These are phyloP conservation scores for Tillus elongatus DNA, from an alignment of 2,888 invertebrate genomes.

Conservation along the genomic window DNA sequence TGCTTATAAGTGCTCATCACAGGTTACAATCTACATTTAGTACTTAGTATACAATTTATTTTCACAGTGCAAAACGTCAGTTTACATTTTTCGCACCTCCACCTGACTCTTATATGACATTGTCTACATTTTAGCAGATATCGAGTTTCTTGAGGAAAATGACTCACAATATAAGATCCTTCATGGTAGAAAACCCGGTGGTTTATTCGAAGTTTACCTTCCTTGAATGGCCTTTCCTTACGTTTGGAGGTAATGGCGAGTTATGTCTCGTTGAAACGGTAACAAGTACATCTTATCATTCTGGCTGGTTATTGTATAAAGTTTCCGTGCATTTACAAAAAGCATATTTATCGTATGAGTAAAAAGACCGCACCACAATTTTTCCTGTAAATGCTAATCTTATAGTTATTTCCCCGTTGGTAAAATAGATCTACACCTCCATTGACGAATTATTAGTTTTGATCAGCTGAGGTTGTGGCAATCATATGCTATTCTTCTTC, in stretches of 20 bases:
- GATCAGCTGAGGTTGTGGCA: slow-evolving; percentile 16
- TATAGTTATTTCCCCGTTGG: slow-evolving; percentile 15
- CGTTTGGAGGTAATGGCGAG: not conserved
- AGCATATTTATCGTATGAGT: slow-evolving; percentile 6
- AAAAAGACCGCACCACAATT: slow-evolving; percentile 16
- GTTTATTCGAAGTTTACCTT: not conserved
- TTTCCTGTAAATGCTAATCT: no score
- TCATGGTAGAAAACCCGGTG: not conserved
- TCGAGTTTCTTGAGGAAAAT: no score
- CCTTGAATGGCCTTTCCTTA: slow-evolving; percentile 1
- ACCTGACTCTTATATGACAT: no score
- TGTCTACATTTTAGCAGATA: no score
- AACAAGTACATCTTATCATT: not conserved
- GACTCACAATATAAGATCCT: not conserved
- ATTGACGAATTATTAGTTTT: no score
- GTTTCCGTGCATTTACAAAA: slow-evolving; percentile 12
- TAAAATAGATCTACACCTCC: slow-evolving; percentile 17
- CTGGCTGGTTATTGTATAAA: not conserved
- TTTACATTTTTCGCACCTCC: no score
- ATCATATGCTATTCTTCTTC: slow-evolving; percentile 6
- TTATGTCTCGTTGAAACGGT: slow-evolving; percentile 1
- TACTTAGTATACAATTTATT: no score
- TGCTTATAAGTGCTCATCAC: no score
- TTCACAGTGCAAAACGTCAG: no score
- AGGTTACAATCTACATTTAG: no score